Evolutionary conservation across 1,140 invertebrate species (phyloP), one percentile per base, ranked within the genome.

Genomic region (Nephotettix cincticeps): DNA sequence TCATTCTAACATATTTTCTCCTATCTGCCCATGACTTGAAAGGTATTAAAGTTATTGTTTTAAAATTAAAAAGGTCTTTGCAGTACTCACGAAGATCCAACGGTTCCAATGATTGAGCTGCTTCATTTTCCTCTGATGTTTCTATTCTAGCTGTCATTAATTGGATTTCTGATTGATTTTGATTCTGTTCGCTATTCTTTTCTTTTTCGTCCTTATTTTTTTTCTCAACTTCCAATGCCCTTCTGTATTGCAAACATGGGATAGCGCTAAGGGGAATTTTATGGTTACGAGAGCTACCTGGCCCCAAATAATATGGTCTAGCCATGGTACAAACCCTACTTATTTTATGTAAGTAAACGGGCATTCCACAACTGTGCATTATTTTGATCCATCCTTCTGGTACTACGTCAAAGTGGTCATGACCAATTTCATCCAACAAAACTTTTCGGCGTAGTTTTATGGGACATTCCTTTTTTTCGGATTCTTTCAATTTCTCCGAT

Each of bases 331-430:
- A 96, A 56, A 97, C 94, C 56, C 96, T 84, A 0, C 88, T 88
- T 72, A 87, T 84, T 77, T 93, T 90, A 78, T 98, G 94, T 58
- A 97, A 84, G 81, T 96, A 97, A 13, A 98, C 83, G 4, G 94
- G 96, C 90, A 99, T 97, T 25, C 97, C 97, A 81, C 94, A 96
- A 77, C 94, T 92, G 80, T 99, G 97, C 0, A 93, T 94, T 0
- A 98, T 92, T 84, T 94, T 89, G 51, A 99, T 89, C 97, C 97
- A 99, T 65, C 95, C 96, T 83, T 98, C 92, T 0, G 97, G 97
- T n/a, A 99, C 82, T n/a, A 98, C 89, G 78, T 99, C 69, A 29
- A 70, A 70, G 63, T 70, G 69, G 63, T 70, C 45, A 25, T 61
- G 56, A n/a, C 54, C 69, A 9, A 70, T 63, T 70, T 70, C 69